Percentiles rank a stretch among this genome's conserved stretches.
phyloP scores from a whole-genome alignment of 2,888 invertebrate species.

The Marronus borbonicus region DNA sequence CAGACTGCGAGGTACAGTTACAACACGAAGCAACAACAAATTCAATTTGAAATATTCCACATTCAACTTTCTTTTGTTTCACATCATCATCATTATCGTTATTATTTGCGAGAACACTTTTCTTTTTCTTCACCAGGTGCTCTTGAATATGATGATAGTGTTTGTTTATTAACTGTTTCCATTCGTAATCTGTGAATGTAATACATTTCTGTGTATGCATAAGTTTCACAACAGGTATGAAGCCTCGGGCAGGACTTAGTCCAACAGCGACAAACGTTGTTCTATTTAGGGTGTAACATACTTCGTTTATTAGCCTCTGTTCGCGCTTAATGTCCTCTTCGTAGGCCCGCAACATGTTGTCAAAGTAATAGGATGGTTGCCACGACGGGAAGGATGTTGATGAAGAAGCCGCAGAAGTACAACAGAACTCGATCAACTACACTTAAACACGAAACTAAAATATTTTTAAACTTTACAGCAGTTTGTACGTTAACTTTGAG shows the following conservation, averaged over 20 bases:
- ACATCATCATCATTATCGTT: no score
- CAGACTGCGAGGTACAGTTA: neutral
- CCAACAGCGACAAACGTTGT: slow-evolving; percentile 8
- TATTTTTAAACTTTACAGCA: no score
- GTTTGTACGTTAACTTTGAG: no score
- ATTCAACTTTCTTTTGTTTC: neutral
- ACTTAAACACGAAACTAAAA: no score
- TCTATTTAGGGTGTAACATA: neutral
- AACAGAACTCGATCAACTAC: no score
- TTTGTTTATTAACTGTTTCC: neutral
- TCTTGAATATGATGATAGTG: neutral
- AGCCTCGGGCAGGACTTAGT: neutral
- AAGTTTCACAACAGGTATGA: neutral
- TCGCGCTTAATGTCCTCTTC: neutral
- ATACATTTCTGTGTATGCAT: neutral
- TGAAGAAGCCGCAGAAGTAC: no score
- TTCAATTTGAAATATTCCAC: neutral
- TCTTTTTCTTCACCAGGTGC: neutral
- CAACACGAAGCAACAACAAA: neutral
- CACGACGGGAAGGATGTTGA: neutral
- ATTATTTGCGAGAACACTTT: neutral
- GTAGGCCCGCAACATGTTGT: neutral
- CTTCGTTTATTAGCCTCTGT: neutral
- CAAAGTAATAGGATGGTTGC: neutral
- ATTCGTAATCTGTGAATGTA: neutral